These are phyloP conservation scores for Trichosurus vulpecula DNA, from an alignment of 2,797 vertebrate species.

Conservation along the genomic window DNA sequence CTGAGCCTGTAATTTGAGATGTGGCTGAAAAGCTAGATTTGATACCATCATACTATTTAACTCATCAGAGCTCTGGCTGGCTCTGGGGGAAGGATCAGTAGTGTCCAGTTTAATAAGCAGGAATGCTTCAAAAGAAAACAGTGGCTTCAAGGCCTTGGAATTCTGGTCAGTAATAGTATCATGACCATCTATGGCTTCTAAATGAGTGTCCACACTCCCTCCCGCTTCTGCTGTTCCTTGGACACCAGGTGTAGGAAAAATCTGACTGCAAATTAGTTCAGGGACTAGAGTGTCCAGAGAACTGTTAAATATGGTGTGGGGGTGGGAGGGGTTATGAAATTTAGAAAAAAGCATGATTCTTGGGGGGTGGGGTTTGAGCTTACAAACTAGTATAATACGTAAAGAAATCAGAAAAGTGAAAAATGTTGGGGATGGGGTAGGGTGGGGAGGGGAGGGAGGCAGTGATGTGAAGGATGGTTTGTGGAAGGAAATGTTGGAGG, in stretches of 20 bases:
- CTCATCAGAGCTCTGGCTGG: background rate
- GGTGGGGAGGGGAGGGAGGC: background rate
- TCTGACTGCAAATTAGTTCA: background rate
- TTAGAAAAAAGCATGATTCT: background rate
- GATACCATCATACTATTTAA: slow-evolving; percentile 20
- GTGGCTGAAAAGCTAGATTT: slow-evolving; percentile 50
- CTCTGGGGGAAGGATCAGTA: background rate
- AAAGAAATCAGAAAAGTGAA: background rate
- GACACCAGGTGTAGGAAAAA: background rate
- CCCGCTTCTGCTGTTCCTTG: background rate
- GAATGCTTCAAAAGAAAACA: slow-evolving; percentile 3
- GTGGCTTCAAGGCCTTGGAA: slow-evolving; percentile 5
- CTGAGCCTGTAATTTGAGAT: slow-evolving; percentile 50
- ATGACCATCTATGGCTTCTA: background rate
- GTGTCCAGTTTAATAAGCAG: slow-evolving; percentile 1
- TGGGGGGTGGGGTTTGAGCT: too few species aligned
- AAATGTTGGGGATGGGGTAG: background rate
- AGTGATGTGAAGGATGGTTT: background rate
- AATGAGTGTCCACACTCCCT: background rate
- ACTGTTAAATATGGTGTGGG: background rate
- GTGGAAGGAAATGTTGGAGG: too few species aligned
- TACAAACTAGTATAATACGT: background rate
- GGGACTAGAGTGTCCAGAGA: background rate
- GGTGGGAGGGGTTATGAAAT: background rate
- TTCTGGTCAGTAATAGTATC: background rate